Conservation (phyloP, 2,797 vertebrate species). For the Lithobates pipiens region DNA sequence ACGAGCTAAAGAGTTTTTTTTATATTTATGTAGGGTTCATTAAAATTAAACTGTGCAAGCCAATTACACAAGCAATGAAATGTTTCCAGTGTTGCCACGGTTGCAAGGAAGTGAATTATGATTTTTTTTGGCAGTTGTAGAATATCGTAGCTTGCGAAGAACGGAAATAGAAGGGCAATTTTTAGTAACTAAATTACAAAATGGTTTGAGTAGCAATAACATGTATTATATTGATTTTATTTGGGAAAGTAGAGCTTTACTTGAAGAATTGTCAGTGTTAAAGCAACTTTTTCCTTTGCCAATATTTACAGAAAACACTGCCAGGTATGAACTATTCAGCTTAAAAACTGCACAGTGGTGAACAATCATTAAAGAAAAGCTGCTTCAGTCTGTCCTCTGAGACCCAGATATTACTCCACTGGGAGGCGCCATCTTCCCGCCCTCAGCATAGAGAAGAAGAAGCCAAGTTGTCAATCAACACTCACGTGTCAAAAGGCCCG, state of each 20-base stretch:
- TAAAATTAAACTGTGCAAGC: background rate
- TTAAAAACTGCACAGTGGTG: too few species aligned
- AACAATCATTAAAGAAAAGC: too few species aligned
- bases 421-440: too few species aligned
- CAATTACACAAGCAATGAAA: background rate
- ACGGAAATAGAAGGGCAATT: background rate
- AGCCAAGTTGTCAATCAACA: too few species aligned
- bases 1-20: background rate
- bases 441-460: too few species aligned
- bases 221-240: background rate
- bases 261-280: background rate
- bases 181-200: conserved; percentile 1
- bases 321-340: background rate
- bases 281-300: background rate
- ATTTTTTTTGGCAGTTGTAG: background rate
- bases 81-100: background rate
- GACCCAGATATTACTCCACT: too few species aligned
- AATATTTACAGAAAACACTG: background rate
- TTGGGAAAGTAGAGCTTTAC: background rate
- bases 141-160: background rate
- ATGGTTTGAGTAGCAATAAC: background rate
- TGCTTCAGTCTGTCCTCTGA: too few species aligned
- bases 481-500: too few species aligned
- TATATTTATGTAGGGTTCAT: background rate
- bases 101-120: background rate